phyloP scores from a whole-genome alignment of 2,888 invertebrate species.

The Cyaniris semiargus region DNA sequence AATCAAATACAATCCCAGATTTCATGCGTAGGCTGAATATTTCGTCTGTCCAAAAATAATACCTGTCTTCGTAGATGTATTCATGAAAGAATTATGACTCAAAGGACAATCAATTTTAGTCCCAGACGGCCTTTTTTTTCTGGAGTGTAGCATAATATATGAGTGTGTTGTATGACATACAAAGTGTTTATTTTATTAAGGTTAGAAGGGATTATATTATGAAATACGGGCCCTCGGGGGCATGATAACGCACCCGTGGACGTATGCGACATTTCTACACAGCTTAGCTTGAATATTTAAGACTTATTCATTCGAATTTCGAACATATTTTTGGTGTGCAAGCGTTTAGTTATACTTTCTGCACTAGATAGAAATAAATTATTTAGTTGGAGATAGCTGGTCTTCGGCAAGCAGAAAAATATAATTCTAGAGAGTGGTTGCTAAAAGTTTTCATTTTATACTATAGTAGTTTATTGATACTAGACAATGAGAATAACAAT shows the following conservation, averaged over 20 bases:
- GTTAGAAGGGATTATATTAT: neutral
- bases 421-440: too few species aligned
- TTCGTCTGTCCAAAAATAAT: neutral
- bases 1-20: neutral
- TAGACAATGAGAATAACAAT: too few species aligned
- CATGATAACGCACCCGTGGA: neutral
- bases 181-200: conserved; percentile 19
- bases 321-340: neutral
- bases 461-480: too few species aligned
- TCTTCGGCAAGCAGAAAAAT: neutral
- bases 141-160: neutral
- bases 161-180: conserved; percentile 15
- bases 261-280: neutral
- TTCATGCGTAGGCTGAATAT: neutral
- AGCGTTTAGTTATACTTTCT: neutral
- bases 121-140: neutral
- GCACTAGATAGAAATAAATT: neutral
- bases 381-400: neutral
- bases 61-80: neutral
- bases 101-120: conserved; percentile 9
- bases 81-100: neutral
- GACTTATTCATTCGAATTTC: neutral
- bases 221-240: neutral
- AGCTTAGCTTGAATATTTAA: neutral
- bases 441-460: too few species aligned